phyloP scores from a whole-genome alignment of 2,113 vertebrate genomes.

The Melanerpes aurifrons region DNA sequence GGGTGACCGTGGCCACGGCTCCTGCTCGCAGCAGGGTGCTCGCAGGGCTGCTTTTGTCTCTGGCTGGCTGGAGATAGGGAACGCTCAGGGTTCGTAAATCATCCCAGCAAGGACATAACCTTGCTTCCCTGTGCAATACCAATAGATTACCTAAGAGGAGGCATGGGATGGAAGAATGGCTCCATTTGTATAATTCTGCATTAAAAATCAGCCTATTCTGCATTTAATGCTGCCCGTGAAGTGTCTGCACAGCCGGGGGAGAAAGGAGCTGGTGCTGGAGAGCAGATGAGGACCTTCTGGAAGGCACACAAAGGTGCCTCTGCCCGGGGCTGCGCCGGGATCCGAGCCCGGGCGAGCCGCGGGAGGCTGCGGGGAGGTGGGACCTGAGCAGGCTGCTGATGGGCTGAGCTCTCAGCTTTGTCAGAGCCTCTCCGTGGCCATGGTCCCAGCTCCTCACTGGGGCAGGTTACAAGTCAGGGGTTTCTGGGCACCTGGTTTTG shows the following conservation, averaged over 20 bases:
- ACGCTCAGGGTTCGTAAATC: constrained; percentile 44
- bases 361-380: neutral
- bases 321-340: neutral
- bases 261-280: neutral
- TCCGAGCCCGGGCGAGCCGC: neutral
- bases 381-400: neutral
- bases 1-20: rapidly evolving
- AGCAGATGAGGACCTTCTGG: neutral
- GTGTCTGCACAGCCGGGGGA: constrained; percentile 16
- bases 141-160: constrained; percentile 54
- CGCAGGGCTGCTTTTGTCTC: neutral
- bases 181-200: constrained; percentile 67
- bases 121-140: constrained; percentile 53
- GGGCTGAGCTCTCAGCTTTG: neutral
- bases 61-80: neutral
- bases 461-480: neutral
- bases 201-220: constrained; percentile 68
- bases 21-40: neutral
- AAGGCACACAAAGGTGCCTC: neutral
- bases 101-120: constrained; percentile 68
- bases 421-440: neutral
- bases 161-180: constrained; percentile 58
- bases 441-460: neutral
- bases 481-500: neutral
- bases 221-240: constrained; percentile 29